Percentiles rank a stretch among this genome's conserved stretches.
Conservation (phyloP, 2,888 invertebrate genomes). For the Polyploca ridens region DNA sequence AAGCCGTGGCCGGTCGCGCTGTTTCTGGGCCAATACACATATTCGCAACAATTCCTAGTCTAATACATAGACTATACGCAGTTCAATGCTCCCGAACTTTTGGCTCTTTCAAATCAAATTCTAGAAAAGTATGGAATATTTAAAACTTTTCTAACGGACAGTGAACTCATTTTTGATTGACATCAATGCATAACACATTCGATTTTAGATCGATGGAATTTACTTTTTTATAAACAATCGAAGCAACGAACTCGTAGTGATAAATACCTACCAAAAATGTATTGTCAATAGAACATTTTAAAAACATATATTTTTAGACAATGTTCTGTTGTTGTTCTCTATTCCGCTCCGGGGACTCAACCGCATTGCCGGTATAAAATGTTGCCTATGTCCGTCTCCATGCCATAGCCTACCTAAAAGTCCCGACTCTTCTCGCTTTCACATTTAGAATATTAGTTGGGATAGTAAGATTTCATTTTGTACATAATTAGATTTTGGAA, state of each 20-base stretch:
- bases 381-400: too few relatives aligned
- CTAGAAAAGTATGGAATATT: constrained; percentile 5
- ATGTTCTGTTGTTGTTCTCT: too few relatives aligned
- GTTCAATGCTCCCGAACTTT: constrained; percentile 66
- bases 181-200: not conserved
- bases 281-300: too few relatives aligned
- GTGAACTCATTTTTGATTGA: not conserved
- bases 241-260: not conserved
- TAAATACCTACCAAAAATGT: too few relatives aligned
- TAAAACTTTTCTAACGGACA: not conserved
- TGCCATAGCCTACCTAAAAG: too few relatives aligned
- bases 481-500: too few relatives aligned
- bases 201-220: not conserved
- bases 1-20: constrained; percentile 61
- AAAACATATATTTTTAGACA: too few relatives aligned
- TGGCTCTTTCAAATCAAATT: constrained; percentile 7
- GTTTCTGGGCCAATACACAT: constrained; percentile 74
- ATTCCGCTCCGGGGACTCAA: too few relatives aligned
- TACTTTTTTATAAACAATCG: not conserved
- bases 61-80: constrained; percentile 36
- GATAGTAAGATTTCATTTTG: too few relatives aligned
- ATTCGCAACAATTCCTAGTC: constrained; percentile 55
- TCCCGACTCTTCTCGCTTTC: too few relatives aligned
- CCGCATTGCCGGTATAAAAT: too few relatives aligned
- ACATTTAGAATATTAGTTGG: too few relatives aligned